These are phyloP conservation scores for Psophia crepitans DNA, from an alignment of 2,113 vertebrate species.

Conservation along the genomic window DNA sequence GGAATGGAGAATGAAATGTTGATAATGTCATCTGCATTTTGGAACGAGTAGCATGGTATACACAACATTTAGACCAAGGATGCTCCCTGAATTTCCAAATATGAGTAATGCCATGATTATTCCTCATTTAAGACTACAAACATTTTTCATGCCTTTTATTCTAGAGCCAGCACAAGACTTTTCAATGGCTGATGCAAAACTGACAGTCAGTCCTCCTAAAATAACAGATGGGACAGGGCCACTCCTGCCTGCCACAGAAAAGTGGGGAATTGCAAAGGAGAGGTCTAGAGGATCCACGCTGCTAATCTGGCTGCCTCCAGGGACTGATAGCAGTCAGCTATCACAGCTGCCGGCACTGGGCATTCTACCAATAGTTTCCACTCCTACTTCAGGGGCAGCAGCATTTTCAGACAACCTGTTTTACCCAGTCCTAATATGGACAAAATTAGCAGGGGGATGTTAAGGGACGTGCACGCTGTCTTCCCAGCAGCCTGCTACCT, in stretches of 20 bases:
- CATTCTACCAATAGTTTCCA: slow-evolving; percentile 59
- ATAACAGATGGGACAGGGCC: slow-evolving; percentile 12
- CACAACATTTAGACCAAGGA: neutral
- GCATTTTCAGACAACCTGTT: slow-evolving; percentile 30
- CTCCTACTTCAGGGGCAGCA: slow-evolving; percentile 27
- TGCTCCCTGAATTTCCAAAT: neutral
- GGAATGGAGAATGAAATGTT: neutral
- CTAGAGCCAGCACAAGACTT: neutral
- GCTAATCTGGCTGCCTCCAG: slow-evolving; percentile 39
- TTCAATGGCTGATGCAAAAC: neutral
- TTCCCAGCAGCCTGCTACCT: neutral
- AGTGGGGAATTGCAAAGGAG: neutral
- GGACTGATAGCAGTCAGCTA: slow-evolving; percentile 19
- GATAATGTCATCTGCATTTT: neutral
- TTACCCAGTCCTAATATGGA: slow-evolving; percentile 24
- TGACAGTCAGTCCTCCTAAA: neutral
- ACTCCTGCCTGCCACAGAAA: neutral
- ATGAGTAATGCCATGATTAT: neutral
- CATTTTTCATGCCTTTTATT: neutral
- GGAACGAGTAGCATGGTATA: neutral
- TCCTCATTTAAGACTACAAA: neutral
- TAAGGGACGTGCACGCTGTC: neutral
- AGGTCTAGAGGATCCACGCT: neutral
- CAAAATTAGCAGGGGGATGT: neutral
- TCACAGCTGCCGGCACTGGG: slow-evolving; percentile 53